These are phyloP conservation scores for Halcyon badia DNA, from an alignment of 2,797 vertebrate species.

Conservation along the genomic window DNA sequence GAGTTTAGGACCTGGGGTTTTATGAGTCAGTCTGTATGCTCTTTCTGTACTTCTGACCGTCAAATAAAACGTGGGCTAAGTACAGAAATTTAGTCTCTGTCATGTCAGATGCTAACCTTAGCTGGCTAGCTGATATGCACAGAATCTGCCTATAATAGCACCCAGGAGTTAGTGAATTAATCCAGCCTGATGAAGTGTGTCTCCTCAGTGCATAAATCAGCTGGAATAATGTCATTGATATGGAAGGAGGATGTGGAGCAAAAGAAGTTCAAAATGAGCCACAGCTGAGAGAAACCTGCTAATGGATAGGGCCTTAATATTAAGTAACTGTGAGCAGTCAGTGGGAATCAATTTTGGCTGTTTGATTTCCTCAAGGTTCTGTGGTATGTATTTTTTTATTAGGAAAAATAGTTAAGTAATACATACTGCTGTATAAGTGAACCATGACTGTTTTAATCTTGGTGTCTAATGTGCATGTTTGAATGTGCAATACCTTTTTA, in stretches of 20 bases:
- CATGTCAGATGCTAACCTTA: not conserved
- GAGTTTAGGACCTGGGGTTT: not conserved
- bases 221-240: slow-evolving; percentile 20
- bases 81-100: not conserved
- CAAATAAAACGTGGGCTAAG: not conserved
- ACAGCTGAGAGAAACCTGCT: not conserved
- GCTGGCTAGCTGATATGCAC: not conserved
- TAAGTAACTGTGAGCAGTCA: not conserved
- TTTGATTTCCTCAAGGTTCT: not conserved
- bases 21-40: not conserved
- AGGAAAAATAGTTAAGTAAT: not conserved
- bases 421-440: not conserved
- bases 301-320: not conserved
- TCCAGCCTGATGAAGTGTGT: slow-evolving; percentile 32
- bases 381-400: not conserved
- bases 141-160: not conserved
- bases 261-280: slow-evolving; percentile 13
- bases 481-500: not conserved
- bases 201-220: slow-evolving; percentile 60
- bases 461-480: not conserved
- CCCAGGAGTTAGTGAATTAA: slow-evolving; percentile 26
- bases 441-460: not conserved
- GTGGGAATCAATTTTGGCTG: not conserved
- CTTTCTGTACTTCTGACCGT: not conserved
- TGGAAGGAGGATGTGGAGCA: slow-evolving; percentile 26